These are phyloP conservation scores for Scophthalmus maximus DNA, from an alignment of 2,113 vertebrate genomes.

Conservation along the genomic window DNA sequence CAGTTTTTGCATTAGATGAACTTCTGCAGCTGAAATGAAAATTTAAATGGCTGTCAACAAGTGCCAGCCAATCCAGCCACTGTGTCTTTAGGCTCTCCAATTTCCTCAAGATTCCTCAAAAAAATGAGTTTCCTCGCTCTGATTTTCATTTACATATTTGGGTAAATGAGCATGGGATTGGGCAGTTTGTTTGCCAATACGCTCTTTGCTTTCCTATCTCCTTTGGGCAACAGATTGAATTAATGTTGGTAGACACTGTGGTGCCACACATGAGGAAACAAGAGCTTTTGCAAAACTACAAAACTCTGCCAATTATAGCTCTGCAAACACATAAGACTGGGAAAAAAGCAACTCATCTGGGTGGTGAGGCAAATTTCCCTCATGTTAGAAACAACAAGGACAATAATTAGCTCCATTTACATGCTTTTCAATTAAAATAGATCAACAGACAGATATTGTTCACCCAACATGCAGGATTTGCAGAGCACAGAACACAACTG, in stretches of 20 bases:
- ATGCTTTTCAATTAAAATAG: conserved; percentile 75
- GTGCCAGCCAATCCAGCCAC: conserved; percentile 53
- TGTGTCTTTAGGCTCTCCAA: conserved; percentile 73
- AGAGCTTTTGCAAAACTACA: conserved; percentile 81
- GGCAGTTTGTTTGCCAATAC: conserved; percentile 84
- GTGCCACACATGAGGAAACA: conserved; percentile 81
- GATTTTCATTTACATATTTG: conserved; percentile 85
- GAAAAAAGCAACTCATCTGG: conserved; percentile 47
- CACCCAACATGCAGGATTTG: conserved; percentile 18
- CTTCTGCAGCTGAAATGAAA: conserved; percentile 57
- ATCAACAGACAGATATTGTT: conserved; percentile 73
- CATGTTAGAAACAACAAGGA: conserved; percentile 65
- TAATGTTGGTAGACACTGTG: conserved; percentile 82
- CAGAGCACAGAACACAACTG: conserved; percentile 21
- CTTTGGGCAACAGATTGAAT: conserved; percentile 85
- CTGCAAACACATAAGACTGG: conserved; percentile 71
- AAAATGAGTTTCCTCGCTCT: conserved; percentile 77
- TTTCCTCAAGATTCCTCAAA: conserved; percentile 67
- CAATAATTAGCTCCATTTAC: conserved; percentile 79
- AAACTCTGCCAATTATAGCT: conserved; percentile 81
- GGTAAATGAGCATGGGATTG: conserved; percentile 81
- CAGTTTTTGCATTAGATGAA: conserved; percentile 44
- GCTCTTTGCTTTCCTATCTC: conserved; percentile 83
- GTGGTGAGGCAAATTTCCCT: conserved; percentile 58
- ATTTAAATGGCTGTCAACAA: conserved; percentile 61